These are phyloP conservation scores for Megalops cyprinoides DNA, from an alignment of 2,797 vertebrate species.

Conservation along the genomic window DNA sequence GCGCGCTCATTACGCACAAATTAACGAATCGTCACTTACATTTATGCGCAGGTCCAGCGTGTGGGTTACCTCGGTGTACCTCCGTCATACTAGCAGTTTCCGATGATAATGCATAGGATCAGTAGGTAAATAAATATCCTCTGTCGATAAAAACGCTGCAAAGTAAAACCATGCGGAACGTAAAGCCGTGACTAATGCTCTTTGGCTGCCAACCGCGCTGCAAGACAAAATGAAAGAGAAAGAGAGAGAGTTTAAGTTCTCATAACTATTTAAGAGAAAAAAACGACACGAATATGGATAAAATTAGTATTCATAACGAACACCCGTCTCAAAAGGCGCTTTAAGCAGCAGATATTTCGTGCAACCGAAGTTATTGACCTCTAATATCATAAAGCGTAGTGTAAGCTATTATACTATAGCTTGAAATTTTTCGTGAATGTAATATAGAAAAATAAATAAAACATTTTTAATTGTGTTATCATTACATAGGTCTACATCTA, in stretches of 20 bases:
- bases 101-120: not conserved
- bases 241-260: not conserved
- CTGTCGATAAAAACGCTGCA: not conserved
- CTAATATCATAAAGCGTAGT: not conserved
- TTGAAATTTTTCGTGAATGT: not conserved
- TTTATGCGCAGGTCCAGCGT: constrained; percentile 18
- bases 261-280: not conserved
- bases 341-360: not conserved
- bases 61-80: too few relatives aligned
- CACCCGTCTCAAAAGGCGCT: not conserved
- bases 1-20: constrained; percentile 20
- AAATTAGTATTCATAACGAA: not conserved
- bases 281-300: not conserved
- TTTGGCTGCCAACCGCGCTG: not conserved
- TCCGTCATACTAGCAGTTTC: not conserved
- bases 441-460: not conserved
- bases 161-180: constrained; percentile 18
- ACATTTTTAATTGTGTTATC: not conserved
- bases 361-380: not conserved
- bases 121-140: constrained; percentile 4
- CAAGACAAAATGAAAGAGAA: not conserved
- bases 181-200: constrained; percentile 11
- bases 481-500: too few relatives aligned
- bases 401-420: not conserved
- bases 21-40: not conserved